These are phyloP conservation scores for Sarcophilus harrisii DNA, from an alignment of 2,797 vertebrate species.

Conservation along the genomic window DNA sequence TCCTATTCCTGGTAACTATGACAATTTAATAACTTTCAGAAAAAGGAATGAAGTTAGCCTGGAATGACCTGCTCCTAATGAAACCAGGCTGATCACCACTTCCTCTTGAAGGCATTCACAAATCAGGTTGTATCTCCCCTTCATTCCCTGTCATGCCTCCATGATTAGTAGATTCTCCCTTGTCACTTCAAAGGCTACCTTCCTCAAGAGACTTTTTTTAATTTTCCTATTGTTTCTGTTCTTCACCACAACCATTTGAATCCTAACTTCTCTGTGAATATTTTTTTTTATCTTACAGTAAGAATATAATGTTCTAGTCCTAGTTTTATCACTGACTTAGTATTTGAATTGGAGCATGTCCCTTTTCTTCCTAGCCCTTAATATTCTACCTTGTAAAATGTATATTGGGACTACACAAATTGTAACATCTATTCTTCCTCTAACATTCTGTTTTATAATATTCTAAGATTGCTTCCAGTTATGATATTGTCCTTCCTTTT, in stretches of 20 bases:
- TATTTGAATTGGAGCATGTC: neutral
- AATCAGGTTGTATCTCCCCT: neutral
- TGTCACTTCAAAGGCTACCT: neutral
- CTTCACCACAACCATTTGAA: neutral
- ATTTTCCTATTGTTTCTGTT: neutral
- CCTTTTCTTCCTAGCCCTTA: neutral
- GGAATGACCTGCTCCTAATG: neutral
- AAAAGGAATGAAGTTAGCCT: neutral
- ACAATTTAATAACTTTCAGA: neutral
- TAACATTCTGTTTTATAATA: neutral
- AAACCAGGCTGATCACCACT: neutral
- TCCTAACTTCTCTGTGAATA: neutral
- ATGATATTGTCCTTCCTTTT: neutral
- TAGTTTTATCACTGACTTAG: neutral
- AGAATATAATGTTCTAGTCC: neutral
- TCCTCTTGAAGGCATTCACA: neutral
- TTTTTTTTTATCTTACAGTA: neutral
- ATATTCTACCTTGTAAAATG: neutral
- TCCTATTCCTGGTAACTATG: neutral
- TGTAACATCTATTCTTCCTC: neutral
- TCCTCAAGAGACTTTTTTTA: neutral
- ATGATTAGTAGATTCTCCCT: neutral
- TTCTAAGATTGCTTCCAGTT: neutral
- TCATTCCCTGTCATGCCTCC: neutral
- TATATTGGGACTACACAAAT: neutral